Percentiles rank a stretch among this genome's conserved stretches.
These are phyloP conservation scores for Microcebus griseorufus DNA, from an alignment of 2,113 vertebrate genomes.

Conservation along the genomic window DNA sequence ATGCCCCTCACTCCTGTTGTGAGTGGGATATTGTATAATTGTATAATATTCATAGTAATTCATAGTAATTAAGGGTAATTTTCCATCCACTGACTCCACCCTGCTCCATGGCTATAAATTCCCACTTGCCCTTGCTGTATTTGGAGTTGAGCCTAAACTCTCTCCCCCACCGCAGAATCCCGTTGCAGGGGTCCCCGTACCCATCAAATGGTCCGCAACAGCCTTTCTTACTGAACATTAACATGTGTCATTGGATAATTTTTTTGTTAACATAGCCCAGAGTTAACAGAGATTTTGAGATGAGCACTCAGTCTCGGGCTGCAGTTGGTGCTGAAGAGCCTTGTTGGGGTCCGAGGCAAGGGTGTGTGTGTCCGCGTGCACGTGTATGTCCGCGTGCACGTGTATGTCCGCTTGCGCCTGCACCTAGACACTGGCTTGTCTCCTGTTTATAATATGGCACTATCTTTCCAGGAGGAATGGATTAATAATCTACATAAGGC, in stretches of 20 bases:
- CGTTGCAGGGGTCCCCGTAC: neutral
- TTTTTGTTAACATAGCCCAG: neutral
- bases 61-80: too few relatives aligned
- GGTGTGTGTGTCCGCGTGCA: neutral
- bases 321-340: neutral
- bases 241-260: neutral
- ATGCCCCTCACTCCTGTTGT: neutral
- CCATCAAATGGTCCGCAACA: neutral
- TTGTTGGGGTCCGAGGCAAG: neutral
- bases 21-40: neutral
- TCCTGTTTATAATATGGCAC: neutral
- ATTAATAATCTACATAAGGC: constrained; percentile 58
- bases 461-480: constrained; percentile 23
- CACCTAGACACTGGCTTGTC: neutral
- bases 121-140: neutral
- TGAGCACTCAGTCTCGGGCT: neutral
- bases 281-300: neutral
- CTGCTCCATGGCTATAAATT: neutral
- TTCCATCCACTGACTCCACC: neutral
- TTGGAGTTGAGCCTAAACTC: neutral
- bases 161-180: neutral
- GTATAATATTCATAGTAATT: neutral
- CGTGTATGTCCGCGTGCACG: accelerated
- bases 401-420: neutral
- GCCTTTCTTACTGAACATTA: neutral